Evolutionary conservation across 92 coral and sea anemone species (phyloP), one percentile per base, ranked within the genome.

Genomic region (Parazoanthus darwini): DNA sequence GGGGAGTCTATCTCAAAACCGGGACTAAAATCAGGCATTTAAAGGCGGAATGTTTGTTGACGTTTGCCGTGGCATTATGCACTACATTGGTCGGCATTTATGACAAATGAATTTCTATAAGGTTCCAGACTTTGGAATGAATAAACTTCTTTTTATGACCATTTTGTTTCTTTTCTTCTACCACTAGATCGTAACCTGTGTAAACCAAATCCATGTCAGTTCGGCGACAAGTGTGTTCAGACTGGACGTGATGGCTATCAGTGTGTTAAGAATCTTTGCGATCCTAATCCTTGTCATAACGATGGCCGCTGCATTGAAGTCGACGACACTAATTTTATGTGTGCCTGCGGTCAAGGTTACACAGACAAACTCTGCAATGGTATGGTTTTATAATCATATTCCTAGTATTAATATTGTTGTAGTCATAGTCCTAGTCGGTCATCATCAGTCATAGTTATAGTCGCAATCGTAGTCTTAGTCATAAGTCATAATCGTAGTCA

Each of bases 171-270:
- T 42, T 48, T 65, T 71, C 22, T 46, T 39, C 68, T 68, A 10
- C 36, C 67, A 59, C 3, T 86, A 97, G 99, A 93, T 39, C 98
- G 98, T 14, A 96, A 97, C 84, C 92, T 97, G 35, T 97, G 99
- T 68, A 91, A 95, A 85, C 99, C 99, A 13, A 97, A 97, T 79
- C 99, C 99, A 0, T 97, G 99, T 83, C 99, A 95, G 88, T 97
- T 91, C 78, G 97, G 97, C 26, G 94, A 94, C 90, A 97, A 97
- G 78, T 97, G 99, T 66, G 90, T 89, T 58, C 97, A 97, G 79
- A 95, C 95, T 23, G 96, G 97, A 22, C 67, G 56, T 1, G 99
- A 95, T 82, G 96, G 98, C 37, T 97, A 97, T 77, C 98, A 96
- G 76, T 97, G 99, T 71, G 99, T 97, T 10, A 97, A 97, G 89